Evolutionary conservation across 2,797 vertebrate species (phyloP), one percentile per base, ranked within the genome.

Genomic region (Rallus crepitans): DNA sequence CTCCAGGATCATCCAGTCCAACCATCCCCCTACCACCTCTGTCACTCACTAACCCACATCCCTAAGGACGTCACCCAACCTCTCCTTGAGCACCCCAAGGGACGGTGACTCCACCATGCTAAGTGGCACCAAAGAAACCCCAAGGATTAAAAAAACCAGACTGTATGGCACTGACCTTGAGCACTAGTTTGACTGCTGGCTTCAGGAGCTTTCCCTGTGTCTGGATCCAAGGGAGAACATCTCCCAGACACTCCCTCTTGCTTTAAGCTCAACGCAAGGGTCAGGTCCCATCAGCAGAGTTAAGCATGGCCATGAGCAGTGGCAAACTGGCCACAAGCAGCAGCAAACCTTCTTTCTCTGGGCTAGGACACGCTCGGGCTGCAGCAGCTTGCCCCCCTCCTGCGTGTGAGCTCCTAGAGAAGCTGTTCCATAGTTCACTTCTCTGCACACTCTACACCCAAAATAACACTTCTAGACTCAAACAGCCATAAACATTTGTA

Each of bases 331-430:
- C 18, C 47, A 47, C 20, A 47, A 23, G 20, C 47, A 47, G 20
- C 47, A 27, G 21, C 37, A 12, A 11, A 39, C 5, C 3, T 0
- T 15, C 21, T 5, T 6, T 1, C 10, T 11, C 42, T 3, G 2
- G 4, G 8, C 61, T 27, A 31, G 35, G 35, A 8, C 45, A 30
- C 0, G 11, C 42, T 15, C 3, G 0, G 2, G 2, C 14, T 1
- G 4, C 9, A 4, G 47, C 6, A 12, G 19, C 0, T 6, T 52
- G 37, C 11, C 55, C 15, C 42, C 7, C 6, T 21, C 9, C 24
- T 1, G 25, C 2, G 14, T 2, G 19, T 10, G 10, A 25, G 10
- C 6, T 24, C 2, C 8, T 1, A 5, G 5, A 11, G 31, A 2
- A 59, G 24, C 4, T 0, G 3, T 5, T 21, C 64, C 10, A 33